Conservation (phyloP, 2,113 vertebrate species). For the Catharus bicknelli region DNA sequence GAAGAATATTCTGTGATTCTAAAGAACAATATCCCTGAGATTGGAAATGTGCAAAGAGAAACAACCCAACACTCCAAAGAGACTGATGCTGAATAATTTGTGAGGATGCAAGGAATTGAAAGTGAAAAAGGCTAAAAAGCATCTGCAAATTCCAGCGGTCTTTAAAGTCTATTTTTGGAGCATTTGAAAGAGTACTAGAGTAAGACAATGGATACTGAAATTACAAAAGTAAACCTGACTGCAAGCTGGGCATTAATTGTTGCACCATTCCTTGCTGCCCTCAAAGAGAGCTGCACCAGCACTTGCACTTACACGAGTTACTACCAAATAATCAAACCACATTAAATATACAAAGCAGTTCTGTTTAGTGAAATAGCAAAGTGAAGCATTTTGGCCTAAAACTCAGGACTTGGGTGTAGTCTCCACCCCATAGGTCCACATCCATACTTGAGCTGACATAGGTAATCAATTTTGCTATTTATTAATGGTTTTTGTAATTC, state of each 20-base stretch:
- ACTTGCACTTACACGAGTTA: background rate
- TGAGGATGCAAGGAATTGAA: background rate
- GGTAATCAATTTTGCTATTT: background rate
- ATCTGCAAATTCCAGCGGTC: background rate
- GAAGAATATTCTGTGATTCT: background rate
- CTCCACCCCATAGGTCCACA: background rate
- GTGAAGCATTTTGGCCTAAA: background rate
- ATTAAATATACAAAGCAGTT: background rate
- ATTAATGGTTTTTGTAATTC: background rate
- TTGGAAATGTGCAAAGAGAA: background rate
- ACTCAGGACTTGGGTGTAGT: fast-evolving
- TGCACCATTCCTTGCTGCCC: background rate
- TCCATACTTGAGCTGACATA: background rate
- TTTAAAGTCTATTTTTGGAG: background rate
- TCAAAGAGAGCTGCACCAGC: background rate
- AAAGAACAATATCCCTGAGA: background rate
- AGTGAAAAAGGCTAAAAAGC: background rate
- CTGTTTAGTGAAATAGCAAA: background rate
- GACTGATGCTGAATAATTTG: background rate
- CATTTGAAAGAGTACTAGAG: background rate
- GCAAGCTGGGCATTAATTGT: background rate
- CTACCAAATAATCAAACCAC: background rate
- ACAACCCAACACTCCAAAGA: background rate
- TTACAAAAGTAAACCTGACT: background rate
- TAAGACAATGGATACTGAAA: background rate